Base-by-base conservation (phyloP, 2,888 invertebrate species). In the Papilio gigon region DNA sequence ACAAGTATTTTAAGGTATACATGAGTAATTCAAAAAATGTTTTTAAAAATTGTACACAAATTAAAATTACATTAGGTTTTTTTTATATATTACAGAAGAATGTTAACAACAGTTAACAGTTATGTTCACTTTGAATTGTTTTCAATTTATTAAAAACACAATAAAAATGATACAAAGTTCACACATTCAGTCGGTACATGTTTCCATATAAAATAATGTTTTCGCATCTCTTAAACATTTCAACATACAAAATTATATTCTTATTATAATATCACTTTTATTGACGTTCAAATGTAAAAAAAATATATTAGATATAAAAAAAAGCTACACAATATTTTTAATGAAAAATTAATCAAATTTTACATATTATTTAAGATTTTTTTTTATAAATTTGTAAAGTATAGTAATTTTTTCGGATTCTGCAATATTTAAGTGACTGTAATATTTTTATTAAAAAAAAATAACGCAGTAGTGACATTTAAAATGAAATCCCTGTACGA, bases 181-280 rank as follows among this genome's bases (percentile, higher is more conserved):
- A 47, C 4, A 47, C 4, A 12, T 11, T 22, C 22, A 47, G 11
- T 47, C 22, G 3, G 11, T 11, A 22, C 2, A 22, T 47, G 11
- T 22, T 47, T 47, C 3, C n/a, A 12, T 11, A 47, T 11, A 47
- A 47, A 12, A 47, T 22, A 47, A 47, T 4, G 6, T 44, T 17
- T 44, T 44, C 20, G 44, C 44, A 1, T 44, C 9, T 35, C 17
- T 44, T 44, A 8, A 8, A 1, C 0, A 12, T 47, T 47, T 47
- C 4, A 47, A 22, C 22, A 47, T 22, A 47, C 12, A 47, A 47
- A 47, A 22, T 47, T 47, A 47, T 47, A 22, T 22, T 22, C 47
- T 47, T 47, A 22, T 47, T 22, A 20, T 47, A 47, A 22, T 47
- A 47, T 47, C 47, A 47, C 47, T 20, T 47, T 47, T 22, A 47